A percentile compares a stretch with the other conserved stretches of the same genome.
Evolutionary conservation across 2,113 vertebrate genomes (phyloP).

Genomic region (Nibea albiflora): DNA sequence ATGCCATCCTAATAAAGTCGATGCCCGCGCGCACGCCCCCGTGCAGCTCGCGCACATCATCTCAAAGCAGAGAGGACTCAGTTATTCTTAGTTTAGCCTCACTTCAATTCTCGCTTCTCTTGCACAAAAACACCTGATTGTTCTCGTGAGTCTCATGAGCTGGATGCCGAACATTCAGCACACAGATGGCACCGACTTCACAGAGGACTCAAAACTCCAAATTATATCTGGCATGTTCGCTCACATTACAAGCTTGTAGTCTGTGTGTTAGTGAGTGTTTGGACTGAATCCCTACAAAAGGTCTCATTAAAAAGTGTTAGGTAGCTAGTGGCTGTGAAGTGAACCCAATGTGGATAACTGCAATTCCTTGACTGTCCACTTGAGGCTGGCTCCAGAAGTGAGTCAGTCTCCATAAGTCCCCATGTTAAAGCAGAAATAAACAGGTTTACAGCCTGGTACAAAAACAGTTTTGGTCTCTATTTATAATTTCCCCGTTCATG

Average conservation of each 20-base stretch:
- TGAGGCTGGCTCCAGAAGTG: no score
- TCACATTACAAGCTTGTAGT: neutral
- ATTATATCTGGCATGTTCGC: neutral
- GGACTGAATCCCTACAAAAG: neutral
- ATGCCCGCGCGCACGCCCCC: neutral
- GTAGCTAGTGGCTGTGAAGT: no score
- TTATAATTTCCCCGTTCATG: no score
- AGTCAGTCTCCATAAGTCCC: no score
- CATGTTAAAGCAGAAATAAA: no score
- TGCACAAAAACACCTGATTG: conserved; percentile 26
- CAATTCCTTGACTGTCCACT: no score
- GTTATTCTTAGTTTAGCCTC: conserved; percentile 13
- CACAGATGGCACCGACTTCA: conserved; percentile 34
- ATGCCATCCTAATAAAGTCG: neutral
- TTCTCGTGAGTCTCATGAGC: conserved; percentile 5
- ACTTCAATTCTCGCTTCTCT: neutral
- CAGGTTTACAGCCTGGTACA: no score
- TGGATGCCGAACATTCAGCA: neutral
- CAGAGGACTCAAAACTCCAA: neutral
- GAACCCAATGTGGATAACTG: no score
- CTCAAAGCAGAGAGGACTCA: neutral
- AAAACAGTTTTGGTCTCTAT: no score
- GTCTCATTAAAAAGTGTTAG: neutral
- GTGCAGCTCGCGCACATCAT: neutral
- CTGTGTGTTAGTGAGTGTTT: neutral